phyloP scores from a whole-genome alignment of 2,888 invertebrate genomes.

The Ceriagrion tenellum region DNA sequence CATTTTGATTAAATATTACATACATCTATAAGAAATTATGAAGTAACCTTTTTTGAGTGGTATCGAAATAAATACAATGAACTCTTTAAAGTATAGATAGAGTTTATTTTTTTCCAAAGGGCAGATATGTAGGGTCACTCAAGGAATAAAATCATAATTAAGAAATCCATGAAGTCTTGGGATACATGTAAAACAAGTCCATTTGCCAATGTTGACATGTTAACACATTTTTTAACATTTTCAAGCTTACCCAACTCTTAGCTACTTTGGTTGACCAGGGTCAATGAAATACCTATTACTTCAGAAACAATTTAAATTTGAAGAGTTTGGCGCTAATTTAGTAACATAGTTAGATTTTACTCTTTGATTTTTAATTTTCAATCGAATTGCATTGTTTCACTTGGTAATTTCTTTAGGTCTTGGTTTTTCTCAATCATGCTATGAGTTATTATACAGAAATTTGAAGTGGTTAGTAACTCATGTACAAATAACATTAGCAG shows the following conservation, averaged over 20 bases:
- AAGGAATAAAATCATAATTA: not conserved
- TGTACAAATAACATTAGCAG: constrained; percentile 39
- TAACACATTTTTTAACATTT: not conserved
- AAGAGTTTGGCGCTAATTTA: not conserved
- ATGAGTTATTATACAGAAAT: constrained; percentile 27
- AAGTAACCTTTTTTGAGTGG: no score
- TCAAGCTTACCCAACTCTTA: not conserved
- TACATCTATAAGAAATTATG: no score
- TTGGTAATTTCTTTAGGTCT: not conserved
- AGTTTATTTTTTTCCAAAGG: not conserved
- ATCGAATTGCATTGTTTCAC: not conserved
- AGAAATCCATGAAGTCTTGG: not conserved
- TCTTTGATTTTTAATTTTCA: not conserved
- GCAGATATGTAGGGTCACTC: constrained; percentile 25
- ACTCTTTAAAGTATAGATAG: not conserved
- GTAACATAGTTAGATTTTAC: not conserved
- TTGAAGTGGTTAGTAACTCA: constrained; percentile 22
- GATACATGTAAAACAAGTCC: not conserved
- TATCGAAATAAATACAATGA: not conserved
- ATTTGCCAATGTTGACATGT: not conserved
- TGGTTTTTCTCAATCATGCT: constrained; percentile 18
- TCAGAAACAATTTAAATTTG: not conserved
- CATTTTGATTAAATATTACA: no score
- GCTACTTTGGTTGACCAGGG: not conserved
- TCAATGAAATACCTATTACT: not conserved